Percentiles rank a stretch among this genome's conserved stretches.
Evolutionary conservation across 2,113 vertebrate genomes (phyloP).

Genomic region (Camarhynchus parvulus): DNA sequence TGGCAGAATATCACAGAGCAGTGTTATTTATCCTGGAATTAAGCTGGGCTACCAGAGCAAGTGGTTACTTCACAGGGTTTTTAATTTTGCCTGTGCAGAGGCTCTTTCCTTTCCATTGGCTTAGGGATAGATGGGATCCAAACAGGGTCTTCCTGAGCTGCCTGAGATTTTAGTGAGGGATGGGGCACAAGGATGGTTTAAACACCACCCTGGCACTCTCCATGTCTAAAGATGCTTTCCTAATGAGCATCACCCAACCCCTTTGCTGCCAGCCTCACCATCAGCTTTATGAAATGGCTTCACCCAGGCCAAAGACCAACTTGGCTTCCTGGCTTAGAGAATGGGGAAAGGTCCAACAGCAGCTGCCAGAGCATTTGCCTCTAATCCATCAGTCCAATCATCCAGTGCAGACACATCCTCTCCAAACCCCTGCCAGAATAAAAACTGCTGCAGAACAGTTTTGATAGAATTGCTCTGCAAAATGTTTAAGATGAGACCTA

Average conservation of each 20-base stretch:
- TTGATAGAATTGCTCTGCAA: not conserved
- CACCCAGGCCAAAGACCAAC: not conserved
- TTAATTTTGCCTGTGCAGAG: not conserved
- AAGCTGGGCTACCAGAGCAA: not conserved
- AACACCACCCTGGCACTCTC: not conserved
- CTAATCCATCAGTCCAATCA: not conserved
- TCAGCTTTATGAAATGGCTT: not conserved
- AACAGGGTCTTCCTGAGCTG: not conserved
- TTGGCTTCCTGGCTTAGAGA: not conserved
- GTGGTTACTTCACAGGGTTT: not conserved
- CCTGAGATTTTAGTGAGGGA: not conserved
- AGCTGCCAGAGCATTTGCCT: not conserved
- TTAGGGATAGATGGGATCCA: not conserved
- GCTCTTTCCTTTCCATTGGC: not conserved
- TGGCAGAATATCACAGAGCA: slow-evolving; percentile 51
- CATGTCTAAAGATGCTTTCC: not conserved
- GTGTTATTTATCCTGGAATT: slow-evolving; percentile 31
- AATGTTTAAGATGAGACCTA: not conserved
- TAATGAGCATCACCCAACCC: not conserved
- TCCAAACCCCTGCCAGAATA: not conserved
- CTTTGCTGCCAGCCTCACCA: not conserved
- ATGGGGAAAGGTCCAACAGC: not conserved
- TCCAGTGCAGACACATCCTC: not conserved
- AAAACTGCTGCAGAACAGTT: not conserved
- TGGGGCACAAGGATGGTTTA: not conserved